These are phyloP conservation scores for Mamestra configurata DNA, from an alignment of 1,140 invertebrate genomes.

Conservation along the genomic window DNA sequence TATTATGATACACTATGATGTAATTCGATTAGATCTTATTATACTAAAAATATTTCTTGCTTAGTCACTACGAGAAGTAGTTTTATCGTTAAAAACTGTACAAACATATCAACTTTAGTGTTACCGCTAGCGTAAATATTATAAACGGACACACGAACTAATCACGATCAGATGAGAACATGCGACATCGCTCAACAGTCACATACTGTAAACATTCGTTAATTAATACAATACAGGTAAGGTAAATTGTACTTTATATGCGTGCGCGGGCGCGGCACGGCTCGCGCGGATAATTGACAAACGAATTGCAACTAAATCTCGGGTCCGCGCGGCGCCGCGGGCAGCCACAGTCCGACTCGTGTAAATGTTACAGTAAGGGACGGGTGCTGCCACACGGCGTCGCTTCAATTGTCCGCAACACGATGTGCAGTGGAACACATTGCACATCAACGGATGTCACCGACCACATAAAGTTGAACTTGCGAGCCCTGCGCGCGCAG, in stretches of 20 bases:
- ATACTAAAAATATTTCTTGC: conserved; percentile 87
- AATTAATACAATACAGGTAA: conserved; percentile 72
- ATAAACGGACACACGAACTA: conserved; percentile 66
- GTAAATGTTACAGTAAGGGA: no score
- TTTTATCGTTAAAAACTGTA: conserved; percentile 85
- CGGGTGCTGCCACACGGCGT: not conserved
- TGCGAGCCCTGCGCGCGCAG: not conserved
- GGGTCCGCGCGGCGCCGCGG: not conserved
- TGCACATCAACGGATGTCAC: not conserved
- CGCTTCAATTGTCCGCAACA: not conserved
- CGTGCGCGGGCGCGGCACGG: conserved; percentile 66
- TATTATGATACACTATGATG: conserved; percentile 83
- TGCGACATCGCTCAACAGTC: conserved; percentile 72
- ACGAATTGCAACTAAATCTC: conserved; percentile 5
- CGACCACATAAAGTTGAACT: not conserved
- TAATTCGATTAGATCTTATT: conserved; percentile 87
- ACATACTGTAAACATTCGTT: conserved; percentile 66
- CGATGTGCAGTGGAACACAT: not conserved
- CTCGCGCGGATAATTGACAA: conserved; percentile 65
- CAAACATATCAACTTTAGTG: conserved; percentile 80
- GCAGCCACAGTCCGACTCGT: no score
- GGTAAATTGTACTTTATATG: conserved; percentile 80
- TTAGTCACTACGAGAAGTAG: conserved; percentile 84
- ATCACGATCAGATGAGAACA: conserved; percentile 59
- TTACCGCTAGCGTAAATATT: conserved; percentile 74